A percentile compares a stretch with the other conserved stretches of the same genome.
Evolutionary conservation across 2,797 vertebrate genomes (phyloP).

Genomic region (Bufotes viridis): DNA sequence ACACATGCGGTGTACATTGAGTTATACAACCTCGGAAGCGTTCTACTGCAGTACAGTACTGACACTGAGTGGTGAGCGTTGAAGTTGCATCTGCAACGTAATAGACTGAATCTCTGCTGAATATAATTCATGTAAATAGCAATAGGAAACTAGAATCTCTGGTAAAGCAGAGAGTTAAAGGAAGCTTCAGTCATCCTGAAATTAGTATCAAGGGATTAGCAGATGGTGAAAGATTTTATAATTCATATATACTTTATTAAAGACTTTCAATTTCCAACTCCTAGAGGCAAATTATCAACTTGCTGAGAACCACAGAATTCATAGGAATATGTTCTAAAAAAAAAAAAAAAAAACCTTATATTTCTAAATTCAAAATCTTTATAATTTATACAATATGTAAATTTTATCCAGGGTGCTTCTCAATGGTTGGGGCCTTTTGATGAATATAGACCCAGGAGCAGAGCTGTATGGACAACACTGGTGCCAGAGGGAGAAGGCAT

Average conservation of each 20-base stretch:
- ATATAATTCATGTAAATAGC: conserved; percentile 33
- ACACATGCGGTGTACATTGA: neutral
- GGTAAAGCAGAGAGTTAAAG: conserved; percentile 13
- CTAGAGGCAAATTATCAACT: conserved; percentile 30
- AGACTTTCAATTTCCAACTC: conserved; percentile 19
- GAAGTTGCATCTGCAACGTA: neutral
- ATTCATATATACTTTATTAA: conserved; percentile 21
- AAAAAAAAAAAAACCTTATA: neutral
- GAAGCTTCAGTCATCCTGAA: conserved; percentile 30
- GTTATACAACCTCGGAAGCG: neutral
- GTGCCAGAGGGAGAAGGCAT: neutral
- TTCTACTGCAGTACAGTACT: neutral
- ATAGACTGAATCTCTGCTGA: neutral
- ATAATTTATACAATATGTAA: neutral
- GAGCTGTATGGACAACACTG: neutral
- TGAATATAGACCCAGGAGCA: neutral
- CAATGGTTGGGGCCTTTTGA: neutral
- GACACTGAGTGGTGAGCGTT: neutral
- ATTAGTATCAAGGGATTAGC: conserved; percentile 17
- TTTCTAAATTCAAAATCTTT: neutral
- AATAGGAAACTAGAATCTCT: conserved; percentile 5
- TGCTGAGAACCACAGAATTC: conserved; percentile 3
- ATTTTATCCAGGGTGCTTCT: neutral
- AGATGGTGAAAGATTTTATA: conserved; percentile 10
- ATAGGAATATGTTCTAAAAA: neutral